Conservation (phyloP, 2,888 invertebrate species). For the Nyleta sp. region DNA sequence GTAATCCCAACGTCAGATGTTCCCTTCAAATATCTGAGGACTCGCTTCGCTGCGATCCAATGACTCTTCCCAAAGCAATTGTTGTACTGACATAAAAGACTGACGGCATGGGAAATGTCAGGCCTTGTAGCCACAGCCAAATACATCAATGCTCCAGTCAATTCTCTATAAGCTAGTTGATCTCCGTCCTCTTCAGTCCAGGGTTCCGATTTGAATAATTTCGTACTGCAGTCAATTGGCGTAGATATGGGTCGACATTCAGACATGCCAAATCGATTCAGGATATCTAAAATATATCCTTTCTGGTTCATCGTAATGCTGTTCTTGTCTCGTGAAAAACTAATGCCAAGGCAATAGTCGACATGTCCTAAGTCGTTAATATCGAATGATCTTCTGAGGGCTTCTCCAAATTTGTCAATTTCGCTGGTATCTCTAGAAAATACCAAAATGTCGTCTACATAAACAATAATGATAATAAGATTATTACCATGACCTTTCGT, state of each 20-base stretch:
- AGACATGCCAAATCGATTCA: background rate
- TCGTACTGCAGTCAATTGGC: slow-evolving; percentile 10
- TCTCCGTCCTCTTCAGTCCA: no score
- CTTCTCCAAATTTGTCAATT: slow-evolving; percentile 29
- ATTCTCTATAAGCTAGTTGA: slow-evolving; percentile 1
- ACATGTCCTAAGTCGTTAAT: background rate
- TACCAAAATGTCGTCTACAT: slow-evolving; percentile 70
- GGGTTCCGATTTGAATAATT: background rate
- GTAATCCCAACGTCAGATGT: no score
- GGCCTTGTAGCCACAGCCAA: no score
- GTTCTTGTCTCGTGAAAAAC: background rate
- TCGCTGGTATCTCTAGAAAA: slow-evolving; percentile 41
- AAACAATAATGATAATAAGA: slow-evolving; percentile 58
- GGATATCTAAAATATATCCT: slow-evolving; percentile 1
- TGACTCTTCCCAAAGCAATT: no score
- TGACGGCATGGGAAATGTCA: no score
- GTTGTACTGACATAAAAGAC: no score
- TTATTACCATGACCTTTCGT: background rate
- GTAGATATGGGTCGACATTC: background rate
- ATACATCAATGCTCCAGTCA: no score
- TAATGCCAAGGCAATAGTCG: background rate
- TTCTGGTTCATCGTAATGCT: background rate
- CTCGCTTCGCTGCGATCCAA: no score
- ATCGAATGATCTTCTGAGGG: no score
- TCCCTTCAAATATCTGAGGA: no score